These are phyloP conservation scores for Microctonus brassicae DNA, from an alignment of 2,888 invertebrate genomes.

Conservation along the genomic window DNA sequence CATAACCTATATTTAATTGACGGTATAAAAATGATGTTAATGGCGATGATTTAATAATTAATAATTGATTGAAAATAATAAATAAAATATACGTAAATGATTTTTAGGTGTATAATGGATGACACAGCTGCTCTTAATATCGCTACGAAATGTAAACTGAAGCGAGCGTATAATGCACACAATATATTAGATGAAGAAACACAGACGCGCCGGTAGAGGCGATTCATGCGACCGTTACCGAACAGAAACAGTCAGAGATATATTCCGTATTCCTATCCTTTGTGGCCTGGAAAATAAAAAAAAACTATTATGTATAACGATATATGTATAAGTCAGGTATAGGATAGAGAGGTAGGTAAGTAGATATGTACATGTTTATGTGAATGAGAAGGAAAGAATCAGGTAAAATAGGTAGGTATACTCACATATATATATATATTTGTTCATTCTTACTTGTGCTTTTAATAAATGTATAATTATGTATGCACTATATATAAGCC, in stretches of 20 bases:
- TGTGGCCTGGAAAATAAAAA: slow-evolving; percentile 33
- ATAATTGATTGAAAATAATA: not conserved
- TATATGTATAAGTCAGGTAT: not conserved
- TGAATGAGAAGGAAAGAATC: no score
- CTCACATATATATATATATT: no score
- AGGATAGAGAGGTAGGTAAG: not conserved
- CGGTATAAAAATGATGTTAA: not conserved
- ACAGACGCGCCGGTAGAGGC: slow-evolving; percentile 14
- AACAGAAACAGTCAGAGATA: slow-evolving; percentile 17
- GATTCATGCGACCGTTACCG: slow-evolving; percentile 33
- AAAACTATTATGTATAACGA: no score
- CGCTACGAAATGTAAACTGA: slow-evolving; percentile 23
- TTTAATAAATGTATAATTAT: no score
- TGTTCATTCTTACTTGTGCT: no score
- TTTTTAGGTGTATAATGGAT: not conserved
- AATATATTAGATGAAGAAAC: slow-evolving; percentile 1
- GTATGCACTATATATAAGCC: no score
- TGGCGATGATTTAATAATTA: not conserved
- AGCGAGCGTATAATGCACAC: slow-evolving; percentile 11
- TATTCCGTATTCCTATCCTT: slow-evolving; percentile 33
- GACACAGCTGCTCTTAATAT: not conserved
- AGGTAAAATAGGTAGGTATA: no score
- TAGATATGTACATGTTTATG: no score
- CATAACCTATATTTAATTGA: not conserved
- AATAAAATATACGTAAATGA: not conserved